These are phyloP conservation scores for Sebastes schlegelii DNA, from an alignment of 2,113 vertebrate genomes.

Conservation along the genomic window DNA sequence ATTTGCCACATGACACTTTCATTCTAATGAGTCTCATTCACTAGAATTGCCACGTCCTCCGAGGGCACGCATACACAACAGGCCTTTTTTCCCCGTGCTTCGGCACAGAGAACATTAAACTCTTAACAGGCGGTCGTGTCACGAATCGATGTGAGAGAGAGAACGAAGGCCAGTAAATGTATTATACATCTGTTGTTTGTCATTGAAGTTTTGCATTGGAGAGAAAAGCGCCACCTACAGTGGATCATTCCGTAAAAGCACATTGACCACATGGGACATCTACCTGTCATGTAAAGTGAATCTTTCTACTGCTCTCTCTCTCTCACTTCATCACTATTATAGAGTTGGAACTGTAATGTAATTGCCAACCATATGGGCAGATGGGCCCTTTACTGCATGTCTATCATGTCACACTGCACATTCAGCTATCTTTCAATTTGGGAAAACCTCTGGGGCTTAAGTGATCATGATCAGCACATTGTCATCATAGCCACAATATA, in stretches of 20 bases:
- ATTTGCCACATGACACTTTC: constrained; percentile 63
- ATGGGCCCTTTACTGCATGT: constrained; percentile 63
- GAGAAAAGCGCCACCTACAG: not conserved
- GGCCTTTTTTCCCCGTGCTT: constrained; percentile 3
- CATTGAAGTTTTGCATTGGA: not conserved
- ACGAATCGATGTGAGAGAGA: not conserved
- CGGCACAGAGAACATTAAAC: constrained; percentile 17
- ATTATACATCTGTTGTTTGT: not conserved
- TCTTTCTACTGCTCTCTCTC: constrained; percentile 29
- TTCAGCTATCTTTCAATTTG: constrained; percentile 57
- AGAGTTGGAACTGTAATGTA: constrained; percentile 36
- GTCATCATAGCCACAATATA: constrained; percentile 26
- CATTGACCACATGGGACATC: constrained; percentile 29
- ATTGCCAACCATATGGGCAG: constrained; percentile 63
- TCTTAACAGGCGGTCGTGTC: not conserved
- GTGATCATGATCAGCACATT: constrained; percentile 33
- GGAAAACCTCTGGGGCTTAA: constrained; percentile 30
- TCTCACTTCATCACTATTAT: constrained; percentile 43
- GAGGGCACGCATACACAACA: constrained; percentile 15
- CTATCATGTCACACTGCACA: constrained; percentile 58
- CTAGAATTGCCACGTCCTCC: constrained; percentile 22
- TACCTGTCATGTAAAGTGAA: constrained; percentile 21
- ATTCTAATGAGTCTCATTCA: constrained; percentile 48
- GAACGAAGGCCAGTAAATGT: not conserved
- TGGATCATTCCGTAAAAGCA: constrained; percentile 26